Base-by-base conservation (phyloP, 2,113 vertebrate species). In the Sylvilagus bachmani region DNA sequence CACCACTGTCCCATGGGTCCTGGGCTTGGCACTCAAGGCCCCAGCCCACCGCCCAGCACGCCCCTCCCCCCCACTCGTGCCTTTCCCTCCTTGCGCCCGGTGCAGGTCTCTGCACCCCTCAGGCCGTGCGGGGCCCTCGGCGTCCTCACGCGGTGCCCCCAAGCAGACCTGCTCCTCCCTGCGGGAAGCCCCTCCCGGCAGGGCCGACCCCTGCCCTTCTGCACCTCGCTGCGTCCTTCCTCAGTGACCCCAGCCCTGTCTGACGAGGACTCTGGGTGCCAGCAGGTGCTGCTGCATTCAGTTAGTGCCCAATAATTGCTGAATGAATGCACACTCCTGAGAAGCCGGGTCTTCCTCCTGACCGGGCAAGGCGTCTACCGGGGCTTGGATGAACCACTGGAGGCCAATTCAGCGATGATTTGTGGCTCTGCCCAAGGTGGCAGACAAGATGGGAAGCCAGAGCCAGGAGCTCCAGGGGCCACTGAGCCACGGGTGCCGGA, bases 351-450 rank as follows among this genome's bases (percentile, higher is more conserved):
- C 80, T n/a, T 71, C 62, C 73, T 49, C 51, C 4, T 13, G 16
- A 29, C 49, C 0, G 79, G 49, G 33, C 55, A 61, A 53, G 10
- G 36, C 49, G 24, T 86, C 49, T 25, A 1, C 36, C 31, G 6
- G 82, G 70, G 25, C n/a, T 44, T 21, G 73, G 61, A 33, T 12
- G 31, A 51, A 38, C 24, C 58, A 36, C 69, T 25, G 5, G 55
- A 66, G 51, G 70, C 69, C 38, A 24, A 0, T 12, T 13, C 19
- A 5, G 25, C 73, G 69, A 27, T 2, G 19, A 16, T 0, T 0
- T 10, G 58, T 29, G 89, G 64, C 33, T 21, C n/a, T 33, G 64
- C 44, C 5, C 1, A 9, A 13, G n/a, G 61, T 0, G 24, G 31
- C 0, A 3, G 38, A 70, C 36, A 5, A 38, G 58, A 38, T 21